phyloP scores from a whole-genome alignment of 2,888 invertebrate species.

The Eurytoma californica region DNA sequence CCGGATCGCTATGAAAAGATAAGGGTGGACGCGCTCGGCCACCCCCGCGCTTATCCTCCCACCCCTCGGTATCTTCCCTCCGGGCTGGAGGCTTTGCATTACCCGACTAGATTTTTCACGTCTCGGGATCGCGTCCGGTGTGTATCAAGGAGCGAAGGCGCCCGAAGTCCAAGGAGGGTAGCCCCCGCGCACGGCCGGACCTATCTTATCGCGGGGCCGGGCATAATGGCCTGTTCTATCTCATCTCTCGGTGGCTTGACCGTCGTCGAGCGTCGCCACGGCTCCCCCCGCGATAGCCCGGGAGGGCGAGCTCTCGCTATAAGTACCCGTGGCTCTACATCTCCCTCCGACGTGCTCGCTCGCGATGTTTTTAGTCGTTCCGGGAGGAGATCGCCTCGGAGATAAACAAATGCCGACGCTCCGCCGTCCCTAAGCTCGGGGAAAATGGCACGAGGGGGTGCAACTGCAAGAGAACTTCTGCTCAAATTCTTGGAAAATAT shows the following conservation, averaged over 20 bases:
- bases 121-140: constrained; percentile 71
- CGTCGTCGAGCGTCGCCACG: constrained; percentile 31
- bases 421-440: neutral
- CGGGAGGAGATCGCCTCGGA: constrained; percentile 37
- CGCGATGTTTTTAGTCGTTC: constrained; percentile 49
- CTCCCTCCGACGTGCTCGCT: constrained; percentile 30
- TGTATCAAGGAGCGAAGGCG: constrained; percentile 66
- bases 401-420: constrained; percentile 48
- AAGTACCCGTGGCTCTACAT: constrained; percentile 15
- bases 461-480: neutral
- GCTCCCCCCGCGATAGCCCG: constrained; percentile 39
- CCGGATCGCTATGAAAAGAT: constrained; percentile 72
- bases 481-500: constrained; percentile 26
- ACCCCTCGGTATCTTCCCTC: constrained; percentile 23
- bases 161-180: constrained; percentile 58
- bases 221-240: constrained; percentile 73
- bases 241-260: constrained; percentile 66
- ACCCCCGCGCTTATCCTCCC: constrained; percentile 44
- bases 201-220: constrained; percentile 70
- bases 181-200: constrained; percentile 63
- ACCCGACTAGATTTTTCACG: constrained; percentile 73
- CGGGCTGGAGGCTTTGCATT: constrained; percentile 46
- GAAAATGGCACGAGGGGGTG: neutral
- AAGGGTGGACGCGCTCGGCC: constrained; percentile 66
- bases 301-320: constrained; percentile 12